Conservation (phyloP, 1,140 invertebrate genomes). For the Oscheius sp. region DNA sequence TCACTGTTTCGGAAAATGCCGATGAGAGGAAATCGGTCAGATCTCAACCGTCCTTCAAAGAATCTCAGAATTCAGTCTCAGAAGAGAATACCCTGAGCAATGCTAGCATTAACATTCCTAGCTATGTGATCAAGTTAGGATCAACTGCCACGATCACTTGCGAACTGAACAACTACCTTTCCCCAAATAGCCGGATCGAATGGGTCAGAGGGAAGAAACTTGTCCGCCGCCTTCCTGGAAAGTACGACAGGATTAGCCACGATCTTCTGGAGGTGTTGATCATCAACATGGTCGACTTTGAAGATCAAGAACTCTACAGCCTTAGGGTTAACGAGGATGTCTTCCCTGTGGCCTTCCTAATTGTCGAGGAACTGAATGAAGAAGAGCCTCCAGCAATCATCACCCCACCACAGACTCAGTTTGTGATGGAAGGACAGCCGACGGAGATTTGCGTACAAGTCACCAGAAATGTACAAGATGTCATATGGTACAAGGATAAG, state of each 20-base stretch:
- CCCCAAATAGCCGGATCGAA: constrained; percentile 38
- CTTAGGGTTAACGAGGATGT: constrained; percentile 53
- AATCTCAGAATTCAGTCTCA: constrained; percentile 39
- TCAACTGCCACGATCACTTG: constrained; percentile 59
- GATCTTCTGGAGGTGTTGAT: constrained; percentile 56
- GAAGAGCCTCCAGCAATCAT: constrained; percentile 38
- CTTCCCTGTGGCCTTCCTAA: constrained; percentile 57
- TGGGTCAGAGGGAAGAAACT: constrained; percentile 46
- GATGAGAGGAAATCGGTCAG: constrained; percentile 46
- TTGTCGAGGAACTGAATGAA: constrained; percentile 51
- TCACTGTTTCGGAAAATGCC: constrained; percentile 48
- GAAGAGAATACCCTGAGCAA: constrained; percentile 30
- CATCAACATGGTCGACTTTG: constrained; percentile 47
- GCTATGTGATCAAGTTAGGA: constrained; percentile 55
- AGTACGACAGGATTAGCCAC: constrained; percentile 51
- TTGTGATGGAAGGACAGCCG: constrained; percentile 59
- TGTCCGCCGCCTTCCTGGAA: constrained; percentile 32
- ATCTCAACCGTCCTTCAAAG: constrained; percentile 32
- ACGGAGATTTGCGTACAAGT: constrained; percentile 47
- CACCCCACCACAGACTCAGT: constrained; percentile 51
- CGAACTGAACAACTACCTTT: constrained; percentile 53
- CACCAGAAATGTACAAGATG: constrained; percentile 26
- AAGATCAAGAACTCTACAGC: constrained; percentile 53
- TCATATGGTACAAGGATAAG: constrained; percentile 49
- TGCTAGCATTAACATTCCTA: constrained; percentile 46